Conservation (phyloP, 2,888 invertebrate species). For the Luperina testacea region DNA sequence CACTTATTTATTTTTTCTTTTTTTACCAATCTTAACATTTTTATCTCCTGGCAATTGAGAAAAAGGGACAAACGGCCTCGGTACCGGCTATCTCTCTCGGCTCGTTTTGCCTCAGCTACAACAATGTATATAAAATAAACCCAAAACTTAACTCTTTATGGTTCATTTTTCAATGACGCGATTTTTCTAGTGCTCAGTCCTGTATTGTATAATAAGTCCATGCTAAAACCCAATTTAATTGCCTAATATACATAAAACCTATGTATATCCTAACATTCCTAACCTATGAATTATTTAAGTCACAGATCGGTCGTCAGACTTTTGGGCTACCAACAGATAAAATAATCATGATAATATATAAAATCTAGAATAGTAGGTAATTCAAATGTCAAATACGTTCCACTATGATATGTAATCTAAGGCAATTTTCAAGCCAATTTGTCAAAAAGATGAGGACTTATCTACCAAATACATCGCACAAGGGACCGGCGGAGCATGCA, state of each 20-base stretch:
- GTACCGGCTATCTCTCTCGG: too few relatives aligned
- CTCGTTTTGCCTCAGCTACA: too few relatives aligned
- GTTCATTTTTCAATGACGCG: too few relatives aligned
- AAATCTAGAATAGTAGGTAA: background rate
- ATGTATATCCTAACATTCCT: background rate
- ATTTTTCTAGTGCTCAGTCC: too few relatives aligned
- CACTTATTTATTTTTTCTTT: too few relatives aligned
- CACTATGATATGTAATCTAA: background rate
- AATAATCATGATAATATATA: background rate
- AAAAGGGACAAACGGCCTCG: too few relatives aligned
- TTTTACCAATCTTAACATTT: too few relatives aligned
- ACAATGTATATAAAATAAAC: too few relatives aligned
- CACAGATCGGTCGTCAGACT: background rate
- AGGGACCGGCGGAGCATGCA: too few relatives aligned
- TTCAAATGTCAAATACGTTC: slow-evolving; percentile 3
- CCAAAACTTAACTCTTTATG: too few relatives aligned
- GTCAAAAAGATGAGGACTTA: background rate
- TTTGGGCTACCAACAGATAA: background rate
- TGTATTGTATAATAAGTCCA: too few relatives aligned
- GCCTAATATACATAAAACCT: slow-evolving; percentile 3
- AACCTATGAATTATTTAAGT: background rate
- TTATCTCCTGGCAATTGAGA: too few relatives aligned
- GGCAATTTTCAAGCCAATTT: background rate
- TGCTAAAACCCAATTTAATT: background rate
- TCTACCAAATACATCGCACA: background rate